These are phyloP conservation scores for Chloromyia formosa DNA, from an alignment of 2,888 invertebrate genomes.

Conservation along the genomic window DNA sequence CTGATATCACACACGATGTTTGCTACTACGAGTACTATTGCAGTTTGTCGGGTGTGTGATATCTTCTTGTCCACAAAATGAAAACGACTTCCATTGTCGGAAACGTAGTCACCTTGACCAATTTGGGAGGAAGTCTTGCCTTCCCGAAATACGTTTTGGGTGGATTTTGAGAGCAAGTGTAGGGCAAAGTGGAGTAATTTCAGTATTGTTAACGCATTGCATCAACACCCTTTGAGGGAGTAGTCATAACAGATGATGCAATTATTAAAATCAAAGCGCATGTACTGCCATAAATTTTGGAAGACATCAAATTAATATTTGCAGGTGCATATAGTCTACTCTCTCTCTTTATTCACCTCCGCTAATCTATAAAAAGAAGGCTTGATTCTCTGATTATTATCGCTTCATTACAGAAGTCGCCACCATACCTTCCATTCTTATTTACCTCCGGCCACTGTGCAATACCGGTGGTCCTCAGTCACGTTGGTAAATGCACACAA, in stretches of 20 bases:
- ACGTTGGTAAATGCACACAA: not conserved
- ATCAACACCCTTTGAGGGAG: not conserved
- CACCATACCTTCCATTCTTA: no score
- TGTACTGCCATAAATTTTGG: not conserved
- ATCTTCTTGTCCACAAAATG: conserved; percentile 13
- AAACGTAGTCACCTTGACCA: conserved; percentile 34
- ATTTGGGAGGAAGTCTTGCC: conserved; percentile 14
- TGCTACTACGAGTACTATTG: not conserved
- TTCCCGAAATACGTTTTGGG: not conserved
- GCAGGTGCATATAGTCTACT: no score
- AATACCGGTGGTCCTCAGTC: not conserved
- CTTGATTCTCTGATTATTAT: no score
- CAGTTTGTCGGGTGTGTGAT: not conserved
- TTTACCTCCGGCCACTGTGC: no score
- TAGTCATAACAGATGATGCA: not conserved
- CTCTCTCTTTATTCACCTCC: no score
- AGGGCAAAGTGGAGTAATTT: not conserved
- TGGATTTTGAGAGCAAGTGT: not conserved
- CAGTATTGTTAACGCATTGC: not conserved
- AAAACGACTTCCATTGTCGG: conserved; percentile 34
- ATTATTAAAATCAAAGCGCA: not conserved
- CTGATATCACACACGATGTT: conserved; percentile 31
- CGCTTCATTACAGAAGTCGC: no score
- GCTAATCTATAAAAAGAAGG: no score
- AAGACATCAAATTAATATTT: not conserved